Percentiles rank a stretch among this genome's conserved stretches.
Evolutionary conservation across 2,888 invertebrate genomes (phyloP).

Genomic region (Orthosia cruda): DNA sequence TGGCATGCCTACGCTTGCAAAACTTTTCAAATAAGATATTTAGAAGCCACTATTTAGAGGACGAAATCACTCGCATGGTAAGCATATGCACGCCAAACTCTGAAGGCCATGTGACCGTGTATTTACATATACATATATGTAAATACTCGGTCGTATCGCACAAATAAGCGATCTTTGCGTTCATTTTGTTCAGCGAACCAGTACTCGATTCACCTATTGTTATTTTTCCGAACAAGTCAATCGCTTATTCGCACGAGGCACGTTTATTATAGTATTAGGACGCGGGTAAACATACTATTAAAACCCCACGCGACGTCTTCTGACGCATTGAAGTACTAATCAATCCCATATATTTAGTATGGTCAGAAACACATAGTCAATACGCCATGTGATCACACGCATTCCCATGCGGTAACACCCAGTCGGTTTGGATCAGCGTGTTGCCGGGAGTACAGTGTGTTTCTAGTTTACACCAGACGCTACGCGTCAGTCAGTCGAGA

Average conservation of each 20-base stretch:
- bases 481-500: no score
- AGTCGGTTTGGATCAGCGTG: no score
- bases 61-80: neutral
- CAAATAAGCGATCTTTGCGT: neutral
- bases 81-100: neutral
- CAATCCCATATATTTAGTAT: no score
- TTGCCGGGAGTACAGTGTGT: no score
- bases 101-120: neutral
- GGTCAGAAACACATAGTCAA: no score
- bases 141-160: neutral
- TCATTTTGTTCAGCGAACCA: neutral
- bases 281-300: no score
- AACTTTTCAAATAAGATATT: neutral
- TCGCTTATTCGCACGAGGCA: neutral
- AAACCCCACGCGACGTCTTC: no score
- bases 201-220: neutral
- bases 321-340: no score
- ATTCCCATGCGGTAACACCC: no score
- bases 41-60: neutral
- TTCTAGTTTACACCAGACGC: no score
- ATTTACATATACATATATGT: no score
- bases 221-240: neutral
- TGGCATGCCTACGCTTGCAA: slow-evolving; percentile 1
- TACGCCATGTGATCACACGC: no score
- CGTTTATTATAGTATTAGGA: neutral